Base-by-base conservation (phyloP, 2,113 vertebrate genomes). In the Coracopsis vasa region DNA sequence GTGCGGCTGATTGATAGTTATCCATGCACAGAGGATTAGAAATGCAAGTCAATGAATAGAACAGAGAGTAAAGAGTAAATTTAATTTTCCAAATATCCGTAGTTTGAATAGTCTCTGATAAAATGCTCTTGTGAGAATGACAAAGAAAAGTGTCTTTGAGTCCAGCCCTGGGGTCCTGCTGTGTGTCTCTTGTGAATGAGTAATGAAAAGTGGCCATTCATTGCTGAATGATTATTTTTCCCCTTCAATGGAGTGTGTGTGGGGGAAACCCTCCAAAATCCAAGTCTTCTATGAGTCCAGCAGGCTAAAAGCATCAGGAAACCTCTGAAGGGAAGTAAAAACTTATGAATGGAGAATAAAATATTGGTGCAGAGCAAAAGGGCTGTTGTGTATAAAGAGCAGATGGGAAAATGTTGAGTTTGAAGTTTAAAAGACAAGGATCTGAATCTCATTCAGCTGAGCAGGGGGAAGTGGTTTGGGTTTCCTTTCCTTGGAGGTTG, bases 401-500 rank as follows among this genome's bases (percentile, higher is more conserved):
- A 97, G 97, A 97, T 97, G 95, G 94, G 88, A 97, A 97, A 96
- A 97, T 54, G 90, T 96, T 94, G 93, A 92, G 91, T 95, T 92
- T 96, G 94, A 86, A 96, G 90, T 93, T 95, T 88, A 95, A 97
- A 96, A 95, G 83, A 93, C 88, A 88, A 81, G 93, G 60, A 89
- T 93, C 94, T 90, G 93, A 95, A 85, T 94, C 93, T 96, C 80
- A 94, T 95, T 96, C 95, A 92, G 90, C 88, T 94, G 87, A 97
- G 77, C 29, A 72, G 47, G 67, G 83, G 95, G 94, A 96, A 94
- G 94, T 96, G 97, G 93, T 97, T 95, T 89, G 74, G 56, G 88
- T 95, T 95, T 96, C 92, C 94, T 97, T 95, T 96, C 82, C 95
- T 97, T 90, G 88, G 89, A 91, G 79, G 86, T 95, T 95, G 92